These are phyloP conservation scores for Mesoligia furuncula DNA, from an alignment of 2,888 invertebrate genomes.

Conservation along the genomic window DNA sequence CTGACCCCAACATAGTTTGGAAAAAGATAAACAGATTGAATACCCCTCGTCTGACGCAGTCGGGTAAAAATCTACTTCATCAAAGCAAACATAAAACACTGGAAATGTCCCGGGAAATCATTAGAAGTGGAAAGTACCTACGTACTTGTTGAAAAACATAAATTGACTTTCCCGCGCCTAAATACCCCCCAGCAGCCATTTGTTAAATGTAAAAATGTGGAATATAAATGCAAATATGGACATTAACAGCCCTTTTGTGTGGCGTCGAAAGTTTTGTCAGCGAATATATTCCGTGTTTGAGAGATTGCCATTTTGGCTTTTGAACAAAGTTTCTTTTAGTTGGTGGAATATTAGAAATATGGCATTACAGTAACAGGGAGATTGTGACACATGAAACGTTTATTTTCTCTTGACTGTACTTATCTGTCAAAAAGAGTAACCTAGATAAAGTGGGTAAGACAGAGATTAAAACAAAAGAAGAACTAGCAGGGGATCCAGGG, in stretches of 20 bases:
- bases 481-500: too few relatives aligned
- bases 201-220: constrained; percentile 56
- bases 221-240: constrained; percentile 62
- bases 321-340: constrained; percentile 22
- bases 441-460: too few relatives aligned
- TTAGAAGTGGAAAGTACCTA: constrained; percentile 23
- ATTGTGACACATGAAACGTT: neutral
- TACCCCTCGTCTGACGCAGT: neutral
- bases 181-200: constrained; percentile 52
- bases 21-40: neutral
- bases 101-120: constrained; percentile 55
- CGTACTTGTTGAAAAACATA: constrained; percentile 53
- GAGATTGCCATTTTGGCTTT: constrained; percentile 23
- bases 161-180: constrained; percentile 53
- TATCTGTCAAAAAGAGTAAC: too few relatives aligned
- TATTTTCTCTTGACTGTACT: too few relatives aligned
- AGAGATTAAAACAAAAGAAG: too few relatives aligned
- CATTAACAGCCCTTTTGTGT: constrained; percentile 59
- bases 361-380: too few relatives aligned
- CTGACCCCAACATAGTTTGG: neutral
- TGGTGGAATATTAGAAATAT: neutral
- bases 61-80: constrained; percentile 1
- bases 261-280: constrained; percentile 54
- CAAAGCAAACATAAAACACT: constrained; percentile 28
- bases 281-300: constrained; percentile 48